Base-by-base conservation (phyloP, 2,797 vertebrate genomes). In the Acanthiza pusilla region DNA sequence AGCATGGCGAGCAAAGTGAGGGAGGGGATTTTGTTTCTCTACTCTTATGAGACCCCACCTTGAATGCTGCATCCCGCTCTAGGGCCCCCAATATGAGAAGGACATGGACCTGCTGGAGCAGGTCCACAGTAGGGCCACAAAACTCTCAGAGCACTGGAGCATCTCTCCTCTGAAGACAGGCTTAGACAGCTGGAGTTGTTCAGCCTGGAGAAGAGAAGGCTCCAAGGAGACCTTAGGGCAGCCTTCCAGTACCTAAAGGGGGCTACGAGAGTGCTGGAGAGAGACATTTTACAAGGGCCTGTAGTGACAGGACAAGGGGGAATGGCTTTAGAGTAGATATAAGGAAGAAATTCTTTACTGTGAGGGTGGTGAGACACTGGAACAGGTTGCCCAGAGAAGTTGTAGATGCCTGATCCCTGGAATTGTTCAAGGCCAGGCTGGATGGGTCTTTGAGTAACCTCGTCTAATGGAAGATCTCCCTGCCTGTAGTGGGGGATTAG, bases 1-100 rank as follows among this genome's bases (percentile, higher is more conserved):
- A 34, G 48, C 0, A 0, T 42, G 73, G 42, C 11, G 61, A 74
- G 53, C 32, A 67, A 36, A 11, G 26, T 0, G 0, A 62, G 26
- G 30, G 21, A 48, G 20, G 4, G 3, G 5, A 48, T 48, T 62
- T 40, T 62, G 9, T 21, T 40, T 16, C 30, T 77, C 29, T 34
- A 0, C 13, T 54, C 40, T 61, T 29, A 34, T 15, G 13, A 77
- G 20, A 62, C 11, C 30, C 40, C n/a, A 30, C 34, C 13, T 36
- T 47, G 55, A 54, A 34, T 34, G 30, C 48, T 77, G 21, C 84
- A 55, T 67, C 40, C 55, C 61, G 19, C 25, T 77, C 20, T 62
- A 38, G 21, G 55, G 23, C 9, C 20, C 19, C 6, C 55, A 53
- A 2, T 13, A 30, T 34, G 11, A 70, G 47, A 54, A 61, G 63